A percentile compares a stretch with the other conserved stretches of the same genome.
phyloP scores from a whole-genome alignment of 2,113 vertebrate genomes.

The Brachyhypopomus occidentalis region DNA sequence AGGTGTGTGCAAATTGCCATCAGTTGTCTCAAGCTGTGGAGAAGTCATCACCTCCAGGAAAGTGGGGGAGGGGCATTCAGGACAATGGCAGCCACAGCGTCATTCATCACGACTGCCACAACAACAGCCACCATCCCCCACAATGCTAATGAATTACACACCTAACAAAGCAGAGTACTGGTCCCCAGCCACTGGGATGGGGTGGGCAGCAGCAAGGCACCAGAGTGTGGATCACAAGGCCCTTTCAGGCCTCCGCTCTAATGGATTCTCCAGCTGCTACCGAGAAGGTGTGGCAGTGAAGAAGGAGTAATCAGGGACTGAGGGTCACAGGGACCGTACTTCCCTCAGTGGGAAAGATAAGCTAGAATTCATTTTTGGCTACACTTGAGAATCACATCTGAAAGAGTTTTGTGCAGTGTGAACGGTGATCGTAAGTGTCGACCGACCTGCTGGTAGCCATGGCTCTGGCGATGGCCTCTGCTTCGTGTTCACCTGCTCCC shows the following conservation, averaged over 20 bases:
- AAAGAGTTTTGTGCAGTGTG: not conserved
- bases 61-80: not conserved
- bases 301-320: not conserved
- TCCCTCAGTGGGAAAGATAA: not conserved
- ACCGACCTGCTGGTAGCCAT: conserved; percentile 88
- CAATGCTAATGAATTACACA: conserved; percentile 42
- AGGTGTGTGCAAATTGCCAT: not conserved
- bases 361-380: not conserved
- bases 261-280: not conserved
- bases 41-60: conserved; percentile 3
- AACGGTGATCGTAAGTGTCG: not conserved
- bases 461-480: conserved; percentile 70
- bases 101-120: conserved; percentile 24
- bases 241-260: not conserved
- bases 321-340: not conserved
- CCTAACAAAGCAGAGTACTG: conserved; percentile 33
- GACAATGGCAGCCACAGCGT: conserved; percentile 6
- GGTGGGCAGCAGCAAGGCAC: not conserved
- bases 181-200: not conserved
- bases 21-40: not conserved
- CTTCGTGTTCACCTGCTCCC: conserved; percentile 85
- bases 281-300: not conserved
- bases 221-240: not conserved
- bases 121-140: conserved; percentile 21
- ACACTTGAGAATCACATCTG: no score